A percentile compares a stretch with the other conserved stretches of the same genome.
Evolutionary conservation across 2,888 invertebrate species (phyloP).

Genomic region (Euplagia quadripunctaria): DNA sequence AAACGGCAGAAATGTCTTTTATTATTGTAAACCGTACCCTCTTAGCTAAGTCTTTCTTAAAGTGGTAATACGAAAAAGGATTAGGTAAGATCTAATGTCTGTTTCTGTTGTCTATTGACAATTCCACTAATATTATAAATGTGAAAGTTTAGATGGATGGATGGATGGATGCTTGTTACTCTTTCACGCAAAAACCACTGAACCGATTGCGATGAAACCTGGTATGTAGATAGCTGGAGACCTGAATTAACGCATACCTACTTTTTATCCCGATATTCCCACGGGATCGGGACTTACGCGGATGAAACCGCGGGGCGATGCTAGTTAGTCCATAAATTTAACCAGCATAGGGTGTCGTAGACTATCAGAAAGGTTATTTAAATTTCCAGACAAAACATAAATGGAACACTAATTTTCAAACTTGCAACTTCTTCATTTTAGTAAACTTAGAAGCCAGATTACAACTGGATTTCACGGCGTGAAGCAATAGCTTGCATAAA

Average conservation of each 20-base stretch:
- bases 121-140: no score
- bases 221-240: no score
- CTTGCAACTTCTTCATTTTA: neutral
- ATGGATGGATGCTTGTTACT: no score
- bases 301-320: no score
- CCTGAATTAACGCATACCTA: no score
- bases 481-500: slow-evolving; percentile 45
- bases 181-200: no score
- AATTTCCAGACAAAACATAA: neutral
- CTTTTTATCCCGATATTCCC: no score
- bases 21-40: no score
- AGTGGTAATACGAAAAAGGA: neutral
- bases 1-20: no score
- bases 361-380: neutral
- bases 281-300: no score
- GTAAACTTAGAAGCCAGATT: neutral
- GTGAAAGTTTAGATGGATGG: no score
- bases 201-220: no score
- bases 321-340: neutral
- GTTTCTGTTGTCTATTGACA: neutral
- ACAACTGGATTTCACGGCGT: slow-evolving; percentile 4
- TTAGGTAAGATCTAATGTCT: neutral
- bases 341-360: neutral
- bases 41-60: neutral
- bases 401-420: neutral